These are phyloP conservation scores for Mythimna ferrago DNA, from an alignment of 2,888 invertebrate genomes.

Conservation along the genomic window DNA sequence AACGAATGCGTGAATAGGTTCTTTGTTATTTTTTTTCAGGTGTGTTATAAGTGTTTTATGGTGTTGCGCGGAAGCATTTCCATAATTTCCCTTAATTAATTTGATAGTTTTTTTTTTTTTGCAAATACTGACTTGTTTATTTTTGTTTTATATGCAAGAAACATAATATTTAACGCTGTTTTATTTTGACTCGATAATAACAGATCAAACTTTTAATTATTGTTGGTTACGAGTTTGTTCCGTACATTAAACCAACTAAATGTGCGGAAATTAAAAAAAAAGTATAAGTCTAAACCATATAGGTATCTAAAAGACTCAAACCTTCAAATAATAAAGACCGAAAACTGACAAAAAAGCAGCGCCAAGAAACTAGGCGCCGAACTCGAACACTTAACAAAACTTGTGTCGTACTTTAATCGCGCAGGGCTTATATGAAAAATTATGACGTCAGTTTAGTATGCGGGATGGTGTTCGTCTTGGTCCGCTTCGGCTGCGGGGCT, in stretches of 20 bases:
- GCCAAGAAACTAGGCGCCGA: slow-evolving; percentile 31
- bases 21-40: slow-evolving; percentile 50
- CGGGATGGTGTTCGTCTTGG: slow-evolving; percentile 77
- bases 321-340: neutral
- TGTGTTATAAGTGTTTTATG: slow-evolving; percentile 47
- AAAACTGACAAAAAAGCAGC: slow-evolving; percentile 9
- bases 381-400: slow-evolving; percentile 60
- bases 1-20: slow-evolving; percentile 54
- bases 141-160: neutral
- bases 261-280: neutral
- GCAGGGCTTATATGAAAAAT: slow-evolving; percentile 84
- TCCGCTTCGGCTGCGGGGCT: slow-evolving; percentile 65
- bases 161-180: neutral
- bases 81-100: slow-evolving; percentile 6
- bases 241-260: neutral
- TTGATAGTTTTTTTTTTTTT: neutral
- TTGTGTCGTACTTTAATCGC: slow-evolving; percentile 77
- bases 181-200: neutral
- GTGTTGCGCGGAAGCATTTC: slow-evolving; percentile 39
- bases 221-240: neutral
- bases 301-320: neutral
- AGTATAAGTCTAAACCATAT: neutral
- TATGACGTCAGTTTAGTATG: slow-evolving; percentile 87
- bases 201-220: neutral
- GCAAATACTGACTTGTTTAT: neutral